phyloP scores from a whole-genome alignment of 2,888 invertebrate genomes.

The Mechanitis messenoides region DNA sequence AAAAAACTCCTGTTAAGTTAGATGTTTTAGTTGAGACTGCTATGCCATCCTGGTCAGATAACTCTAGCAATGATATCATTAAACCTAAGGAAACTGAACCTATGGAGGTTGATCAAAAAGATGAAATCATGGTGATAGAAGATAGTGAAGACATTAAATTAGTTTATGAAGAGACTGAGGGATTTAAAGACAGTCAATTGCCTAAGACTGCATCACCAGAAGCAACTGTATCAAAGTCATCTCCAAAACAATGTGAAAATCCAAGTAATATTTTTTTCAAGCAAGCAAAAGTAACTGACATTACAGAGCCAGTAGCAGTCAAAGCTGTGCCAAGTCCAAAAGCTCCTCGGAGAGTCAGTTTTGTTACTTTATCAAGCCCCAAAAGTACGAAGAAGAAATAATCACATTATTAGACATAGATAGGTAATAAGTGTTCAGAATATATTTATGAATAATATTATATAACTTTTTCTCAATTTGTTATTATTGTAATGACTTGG shows the following conservation, averaged over 20 bases:
- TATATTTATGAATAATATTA: neutral
- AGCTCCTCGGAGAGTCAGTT: conserved; percentile 81
- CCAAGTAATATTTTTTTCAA: conserved; percentile 44
- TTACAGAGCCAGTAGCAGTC: conserved; percentile 41
- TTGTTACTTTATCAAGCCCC: conserved; percentile 87
- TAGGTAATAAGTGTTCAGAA: neutral
- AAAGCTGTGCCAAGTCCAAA: conserved; percentile 58
- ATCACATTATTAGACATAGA: conserved; percentile 7
- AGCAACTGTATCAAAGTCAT: conserved; percentile 17
- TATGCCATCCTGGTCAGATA: conserved; percentile 71
- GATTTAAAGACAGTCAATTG: conserved; percentile 25
- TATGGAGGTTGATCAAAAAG: conserved; percentile 32
- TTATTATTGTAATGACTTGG: neutral
- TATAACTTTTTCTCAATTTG: neutral
- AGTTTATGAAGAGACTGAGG: conserved; percentile 68
- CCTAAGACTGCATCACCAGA: conserved; percentile 15
- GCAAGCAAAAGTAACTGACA: conserved; percentile 60
- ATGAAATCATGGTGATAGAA: conserved; percentile 41
- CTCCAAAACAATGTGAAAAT: conserved; percentile 12
- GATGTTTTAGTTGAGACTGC: conserved; percentile 65
- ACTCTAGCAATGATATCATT: conserved; percentile 60
- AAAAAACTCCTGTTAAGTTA: conserved; percentile 61
- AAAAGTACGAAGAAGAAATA: conserved; percentile 78
- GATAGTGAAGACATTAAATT: conserved; percentile 75
- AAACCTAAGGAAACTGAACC: conserved; percentile 40